Conservation (phyloP, 2,888 invertebrate species). For the Spodoptera littoralis region DNA sequence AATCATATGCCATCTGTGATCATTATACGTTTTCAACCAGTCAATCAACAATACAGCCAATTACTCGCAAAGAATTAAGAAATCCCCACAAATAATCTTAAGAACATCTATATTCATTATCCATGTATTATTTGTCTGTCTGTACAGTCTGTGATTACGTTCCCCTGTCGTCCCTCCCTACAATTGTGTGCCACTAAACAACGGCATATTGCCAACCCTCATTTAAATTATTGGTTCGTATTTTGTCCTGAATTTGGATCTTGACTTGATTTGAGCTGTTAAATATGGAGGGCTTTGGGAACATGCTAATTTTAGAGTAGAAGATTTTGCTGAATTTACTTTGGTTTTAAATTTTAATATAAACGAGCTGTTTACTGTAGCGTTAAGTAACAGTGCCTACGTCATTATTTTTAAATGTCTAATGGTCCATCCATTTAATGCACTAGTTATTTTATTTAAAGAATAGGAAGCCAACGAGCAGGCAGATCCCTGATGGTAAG, state of each 20-base stretch:
- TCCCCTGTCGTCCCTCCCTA: conserved; percentile 41
- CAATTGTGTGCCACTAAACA: conserved; percentile 61
- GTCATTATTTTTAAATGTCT: no score
- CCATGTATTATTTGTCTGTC: conserved; percentile 47
- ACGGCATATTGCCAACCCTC: conserved; percentile 62
- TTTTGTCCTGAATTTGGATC: conserved; percentile 57
- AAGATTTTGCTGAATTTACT: conserved; percentile 26
- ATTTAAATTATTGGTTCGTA: conserved; percentile 70
- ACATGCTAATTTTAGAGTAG: conserved; percentile 43
- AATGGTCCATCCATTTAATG: no score
- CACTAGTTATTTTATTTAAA: no score
- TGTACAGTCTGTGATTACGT: conserved; percentile 54
- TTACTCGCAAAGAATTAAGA: neutral
- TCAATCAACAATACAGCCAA: neutral
- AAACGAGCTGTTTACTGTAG: no score
- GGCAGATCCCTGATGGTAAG: no score
- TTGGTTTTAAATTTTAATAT: conserved; percentile 26
- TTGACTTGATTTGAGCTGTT: conserved; percentile 51
- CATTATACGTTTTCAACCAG: neutral
- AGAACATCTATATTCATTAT: conserved; percentile 53
- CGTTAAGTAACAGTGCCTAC: no score
- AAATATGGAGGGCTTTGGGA: conserved; percentile 37
- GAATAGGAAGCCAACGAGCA: no score
- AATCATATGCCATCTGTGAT: no score
- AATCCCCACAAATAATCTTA: conserved; percentile 18